Percentiles rank a stretch among this genome's conserved stretches.
These are phyloP conservation scores for Clostera curtula DNA, from an alignment of 2,888 invertebrate species.

Conservation along the genomic window DNA sequence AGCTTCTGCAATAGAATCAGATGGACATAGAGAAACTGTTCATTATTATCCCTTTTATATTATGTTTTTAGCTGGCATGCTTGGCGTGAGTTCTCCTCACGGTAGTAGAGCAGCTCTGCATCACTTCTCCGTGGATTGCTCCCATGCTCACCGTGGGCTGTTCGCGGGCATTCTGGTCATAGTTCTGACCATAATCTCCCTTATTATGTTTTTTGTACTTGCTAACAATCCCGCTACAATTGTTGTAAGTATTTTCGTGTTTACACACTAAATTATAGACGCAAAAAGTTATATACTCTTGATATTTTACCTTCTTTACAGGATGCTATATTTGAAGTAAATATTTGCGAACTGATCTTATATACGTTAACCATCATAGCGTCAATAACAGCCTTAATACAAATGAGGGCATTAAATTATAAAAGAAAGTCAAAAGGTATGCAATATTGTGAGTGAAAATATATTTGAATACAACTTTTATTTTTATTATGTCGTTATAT, in stretches of 20 bases:
- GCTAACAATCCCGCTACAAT: conserved; percentile 78
- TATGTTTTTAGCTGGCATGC: conserved; percentile 70
- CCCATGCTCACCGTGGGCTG: conserved; percentile 87
- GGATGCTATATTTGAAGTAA: conserved; percentile 83
- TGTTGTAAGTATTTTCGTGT: conserved; percentile 38
- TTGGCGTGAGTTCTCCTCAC: conserved; percentile 59
- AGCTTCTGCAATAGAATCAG: no score
- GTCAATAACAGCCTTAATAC: conserved; percentile 78
- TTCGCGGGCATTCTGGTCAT: conserved; percentile 84
- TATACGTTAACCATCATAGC: conserved; percentile 80
- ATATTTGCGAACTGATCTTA: conserved; percentile 83
- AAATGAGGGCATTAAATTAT: conserved; percentile 81
- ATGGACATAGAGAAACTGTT: no score
- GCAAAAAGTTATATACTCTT: not conserved
- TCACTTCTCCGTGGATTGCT: conserved; percentile 88
- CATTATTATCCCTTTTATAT: not conserved
- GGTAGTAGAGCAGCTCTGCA: conserved; percentile 67
- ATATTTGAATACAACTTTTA: not conserved
- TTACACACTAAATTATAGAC: not conserved
- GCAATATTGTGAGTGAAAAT: conserved; percentile 1
- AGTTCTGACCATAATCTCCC: conserved; percentile 87
- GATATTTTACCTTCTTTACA: conserved; percentile 23
- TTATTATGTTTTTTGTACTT: conserved; percentile 93
- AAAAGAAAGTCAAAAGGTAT: conserved; percentile 74
- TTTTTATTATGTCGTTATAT: no score